phyloP scores from a whole-genome alignment of 1,140 invertebrate genomes.

The Cydia pomonella region DNA sequence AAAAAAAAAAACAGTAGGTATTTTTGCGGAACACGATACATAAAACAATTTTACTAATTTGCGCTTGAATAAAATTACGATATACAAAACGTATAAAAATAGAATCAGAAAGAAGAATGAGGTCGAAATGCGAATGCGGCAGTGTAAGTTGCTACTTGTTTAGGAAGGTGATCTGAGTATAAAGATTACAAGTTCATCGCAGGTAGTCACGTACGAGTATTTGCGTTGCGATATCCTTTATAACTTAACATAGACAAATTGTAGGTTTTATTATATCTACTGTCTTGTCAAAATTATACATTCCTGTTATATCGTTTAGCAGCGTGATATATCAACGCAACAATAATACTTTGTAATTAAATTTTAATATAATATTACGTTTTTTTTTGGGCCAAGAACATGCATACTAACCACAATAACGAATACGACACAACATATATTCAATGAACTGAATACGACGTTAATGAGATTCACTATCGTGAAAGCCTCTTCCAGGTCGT shows the following conservation, averaged over 20 bases:
- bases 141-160: not conserved
- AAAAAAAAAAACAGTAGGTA: slow-evolving; percentile 39
- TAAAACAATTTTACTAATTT: too few relatives aligned
- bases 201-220: not conserved
- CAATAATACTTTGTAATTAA: too few relatives aligned
- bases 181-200: not conserved
- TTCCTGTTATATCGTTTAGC: too few relatives aligned
- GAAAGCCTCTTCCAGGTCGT: slow-evolving; percentile 66
- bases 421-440: slow-evolving; percentile 72
- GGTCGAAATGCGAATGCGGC: not conserved
- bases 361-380: too few relatives aligned
- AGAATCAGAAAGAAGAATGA: not conserved
- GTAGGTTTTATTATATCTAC: not conserved
- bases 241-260: not conserved
- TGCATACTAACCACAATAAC: slow-evolving; percentile 63
- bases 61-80: too few relatives aligned
- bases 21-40: too few relatives aligned
- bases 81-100: too few relatives aligned
- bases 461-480: slow-evolving; percentile 70
- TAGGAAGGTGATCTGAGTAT: not conserved
- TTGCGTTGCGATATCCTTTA: not conserved
- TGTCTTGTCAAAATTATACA: too few relatives aligned
- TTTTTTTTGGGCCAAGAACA: too few relatives aligned
- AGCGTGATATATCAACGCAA: too few relatives aligned
- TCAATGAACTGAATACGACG: slow-evolving; percentile 70